Percentiles rank a stretch among this genome's conserved stretches.
phyloP scores from a whole-genome alignment of 2,797 vertebrate genomes.

The Hylomyscus alleni region DNA sequence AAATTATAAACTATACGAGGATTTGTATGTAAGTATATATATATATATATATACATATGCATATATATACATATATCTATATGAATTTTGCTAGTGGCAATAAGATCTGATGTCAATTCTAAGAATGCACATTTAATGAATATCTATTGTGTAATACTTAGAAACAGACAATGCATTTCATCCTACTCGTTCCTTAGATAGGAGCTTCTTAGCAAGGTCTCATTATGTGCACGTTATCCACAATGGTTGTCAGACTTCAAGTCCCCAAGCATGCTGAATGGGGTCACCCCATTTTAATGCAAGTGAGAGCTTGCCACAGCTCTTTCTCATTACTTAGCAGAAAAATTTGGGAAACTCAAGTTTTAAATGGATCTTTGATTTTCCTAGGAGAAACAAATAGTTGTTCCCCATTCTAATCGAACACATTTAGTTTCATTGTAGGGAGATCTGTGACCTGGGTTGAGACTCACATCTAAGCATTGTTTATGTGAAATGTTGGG shows the following conservation, averaged over 20 bases:
- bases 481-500: neutral
- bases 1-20: neutral
- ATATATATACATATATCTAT: no score
- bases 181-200: neutral
- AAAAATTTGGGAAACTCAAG: neutral
- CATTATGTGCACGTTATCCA: neutral
- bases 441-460: neutral
- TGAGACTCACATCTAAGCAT: neutral
- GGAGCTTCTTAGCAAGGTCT: neutral
- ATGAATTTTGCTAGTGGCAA: neutral
- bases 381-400: neutral
- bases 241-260: neutral
- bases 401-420: neutral
- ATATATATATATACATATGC: no score
- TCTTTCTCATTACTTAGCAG: neutral
- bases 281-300: neutral
- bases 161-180: neutral
- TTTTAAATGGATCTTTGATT: neutral
- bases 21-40: no score
- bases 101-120: neutral
- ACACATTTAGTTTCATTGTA: neutral
- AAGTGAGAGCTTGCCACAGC: neutral
- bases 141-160: neutral
- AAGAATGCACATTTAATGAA: neutral
- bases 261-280: neutral